These are phyloP conservation scores for Ahaetulla prasina DNA, from an alignment of 2,113 vertebrate species.

Conservation along the genomic window DNA sequence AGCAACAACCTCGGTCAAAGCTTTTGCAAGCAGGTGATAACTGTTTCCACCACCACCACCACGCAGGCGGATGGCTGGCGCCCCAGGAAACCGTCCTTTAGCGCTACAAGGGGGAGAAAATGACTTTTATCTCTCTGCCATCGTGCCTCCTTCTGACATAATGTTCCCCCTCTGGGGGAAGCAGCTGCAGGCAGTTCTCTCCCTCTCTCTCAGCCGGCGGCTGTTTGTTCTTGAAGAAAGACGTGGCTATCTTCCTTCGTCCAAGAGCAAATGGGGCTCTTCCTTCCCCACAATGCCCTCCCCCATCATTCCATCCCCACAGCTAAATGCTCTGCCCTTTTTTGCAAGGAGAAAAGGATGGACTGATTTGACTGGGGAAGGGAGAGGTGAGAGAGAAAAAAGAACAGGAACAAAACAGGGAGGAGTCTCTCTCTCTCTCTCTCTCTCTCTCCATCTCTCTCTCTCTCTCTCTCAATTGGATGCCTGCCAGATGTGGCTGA, in stretches of 20 bases:
- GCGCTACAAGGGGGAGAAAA: neutral
- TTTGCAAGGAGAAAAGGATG: neutral
- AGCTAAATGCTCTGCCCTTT: neutral
- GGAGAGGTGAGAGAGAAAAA: neutral
- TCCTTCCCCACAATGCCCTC: rapidly evolving
- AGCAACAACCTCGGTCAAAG: neutral
- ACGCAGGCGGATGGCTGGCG: rapidly evolving
- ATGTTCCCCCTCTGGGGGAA: neutral
- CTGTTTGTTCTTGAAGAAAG: neutral
- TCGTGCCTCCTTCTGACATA: neutral
- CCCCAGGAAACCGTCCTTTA: neutral
- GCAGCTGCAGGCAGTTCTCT: neutral
- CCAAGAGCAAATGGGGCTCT: neutral
- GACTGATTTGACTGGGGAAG: neutral
- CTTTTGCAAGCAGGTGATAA: neutral
- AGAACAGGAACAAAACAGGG: neutral
- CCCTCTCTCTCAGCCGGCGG: neutral
- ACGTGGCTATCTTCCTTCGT: neutral
- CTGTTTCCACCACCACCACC: too few species aligned
- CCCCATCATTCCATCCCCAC: too few species aligned
- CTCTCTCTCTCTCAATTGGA: neutral
- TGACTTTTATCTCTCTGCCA: neutral
- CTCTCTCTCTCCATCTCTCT: neutral
- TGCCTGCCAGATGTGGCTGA: neutral
- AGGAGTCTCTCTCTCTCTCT: neutral